Percentiles rank a stretch among this genome's conserved stretches.
These are phyloP conservation scores for Ceyx erithaca DNA, from an alignment of 2,797 vertebrate genomes.

Conservation along the genomic window DNA sequence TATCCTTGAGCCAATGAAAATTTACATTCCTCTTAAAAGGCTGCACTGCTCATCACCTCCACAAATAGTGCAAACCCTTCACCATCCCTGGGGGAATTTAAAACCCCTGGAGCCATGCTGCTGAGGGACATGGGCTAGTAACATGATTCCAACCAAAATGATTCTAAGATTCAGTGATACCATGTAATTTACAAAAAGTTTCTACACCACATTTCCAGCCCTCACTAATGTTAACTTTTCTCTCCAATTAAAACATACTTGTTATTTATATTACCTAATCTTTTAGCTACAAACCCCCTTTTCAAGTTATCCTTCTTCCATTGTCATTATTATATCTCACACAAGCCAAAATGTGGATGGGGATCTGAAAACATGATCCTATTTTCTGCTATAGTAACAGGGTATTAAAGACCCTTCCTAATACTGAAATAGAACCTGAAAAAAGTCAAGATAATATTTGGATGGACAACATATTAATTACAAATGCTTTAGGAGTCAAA, in stretches of 20 bases:
- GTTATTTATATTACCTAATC: background rate
- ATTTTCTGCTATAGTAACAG: background rate
- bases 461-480: background rate
- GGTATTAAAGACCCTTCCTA: background rate
- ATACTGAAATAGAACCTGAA: background rate
- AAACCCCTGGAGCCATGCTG: background rate
- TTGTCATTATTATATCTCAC: background rate
- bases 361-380: background rate
- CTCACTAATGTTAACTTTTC: background rate
- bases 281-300: background rate
- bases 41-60: background rate
- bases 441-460: background rate
- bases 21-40: background rate
- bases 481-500: background rate
- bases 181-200: background rate
- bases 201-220: background rate
- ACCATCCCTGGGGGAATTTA: background rate
- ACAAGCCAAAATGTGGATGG: background rate
- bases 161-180: background rate
- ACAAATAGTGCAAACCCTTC: background rate
- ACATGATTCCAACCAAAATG: background rate
- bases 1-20: background rate
- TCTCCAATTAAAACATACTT: background rate
- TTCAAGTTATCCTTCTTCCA: background rate
- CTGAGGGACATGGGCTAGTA: background rate